phyloP scores from a whole-genome alignment of 2,113 vertebrate species.

The Pavo muticus region DNA sequence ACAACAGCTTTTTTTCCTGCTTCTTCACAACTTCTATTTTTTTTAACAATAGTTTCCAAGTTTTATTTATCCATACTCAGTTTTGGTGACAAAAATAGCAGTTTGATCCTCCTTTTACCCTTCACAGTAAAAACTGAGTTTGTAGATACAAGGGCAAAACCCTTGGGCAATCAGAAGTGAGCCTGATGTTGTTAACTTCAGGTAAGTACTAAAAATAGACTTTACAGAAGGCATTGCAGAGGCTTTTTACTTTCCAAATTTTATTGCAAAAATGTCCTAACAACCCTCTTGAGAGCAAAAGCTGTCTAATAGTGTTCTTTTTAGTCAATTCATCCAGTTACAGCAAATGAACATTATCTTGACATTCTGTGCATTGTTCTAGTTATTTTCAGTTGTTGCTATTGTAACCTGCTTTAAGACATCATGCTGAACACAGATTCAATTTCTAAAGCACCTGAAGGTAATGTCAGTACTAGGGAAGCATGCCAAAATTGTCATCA shows the following conservation, averaged over 20 bases:
- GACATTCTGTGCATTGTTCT: conserved; percentile 48
- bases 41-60: not conserved
- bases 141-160: not conserved
- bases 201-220: conserved; percentile 55
- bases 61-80: conserved; percentile 47
- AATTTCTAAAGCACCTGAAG: conserved; percentile 64
- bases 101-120: not conserved
- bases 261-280: conserved; percentile 59
- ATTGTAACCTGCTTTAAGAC: conserved; percentile 58
- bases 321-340: conserved; percentile 48
- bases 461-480: conserved; percentile 45
- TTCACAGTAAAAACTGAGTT: not conserved
- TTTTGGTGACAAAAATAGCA: not conserved
- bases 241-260: conserved; percentile 42
- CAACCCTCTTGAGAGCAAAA: conserved; percentile 47
- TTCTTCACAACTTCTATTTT: not conserved
- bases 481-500: conserved; percentile 5
- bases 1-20: accelerated
- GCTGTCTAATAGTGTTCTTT: conserved; percentile 38
- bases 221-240: conserved; percentile 57
- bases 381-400: conserved; percentile 56
- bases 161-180: not conserved
- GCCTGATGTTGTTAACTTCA: conserved; percentile 51
- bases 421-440: conserved; percentile 40
- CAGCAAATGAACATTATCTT: conserved; percentile 54